These are phyloP conservation scores for Tipula confusa DNA, from an alignment of 2,888 invertebrate species.

Conservation along the genomic window DNA sequence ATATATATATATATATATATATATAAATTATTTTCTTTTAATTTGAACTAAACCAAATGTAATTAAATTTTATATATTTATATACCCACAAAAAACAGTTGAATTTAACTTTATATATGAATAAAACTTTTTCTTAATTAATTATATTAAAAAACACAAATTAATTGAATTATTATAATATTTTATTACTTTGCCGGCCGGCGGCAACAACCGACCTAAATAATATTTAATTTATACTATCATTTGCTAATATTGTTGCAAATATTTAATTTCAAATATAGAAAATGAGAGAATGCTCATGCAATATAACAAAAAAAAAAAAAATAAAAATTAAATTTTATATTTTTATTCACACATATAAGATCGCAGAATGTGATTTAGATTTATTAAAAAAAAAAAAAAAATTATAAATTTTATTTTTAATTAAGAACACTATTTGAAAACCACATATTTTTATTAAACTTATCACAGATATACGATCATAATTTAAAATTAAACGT, in stretches of 20 bases:
- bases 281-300: slow-evolving; percentile 3
- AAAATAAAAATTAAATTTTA: too few relatives aligned
- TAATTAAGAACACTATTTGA: not conserved
- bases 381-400: not conserved
- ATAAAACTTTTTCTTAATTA: not conserved
- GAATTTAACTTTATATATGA: not conserved
- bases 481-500: not conserved
- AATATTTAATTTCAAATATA: not conserved
- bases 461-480: not conserved
- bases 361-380: not conserved
- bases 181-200: slow-evolving; percentile 30
- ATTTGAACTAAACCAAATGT: not conserved
- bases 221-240: slow-evolving; percentile 21
- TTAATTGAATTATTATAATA: not conserved
- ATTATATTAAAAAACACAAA: not conserved
- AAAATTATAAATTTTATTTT: not conserved
- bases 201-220: slow-evolving; percentile 29
- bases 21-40: not conserved
- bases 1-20: too few relatives aligned
- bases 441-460: not conserved
- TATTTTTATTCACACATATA: slow-evolving; percentile 12
- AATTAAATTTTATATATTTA: not conserved
- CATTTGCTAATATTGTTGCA: not conserved
- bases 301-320: not conserved
- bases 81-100: not conserved